Evolutionary conservation across 2,113 vertebrate genomes (phyloP), one percentile per base, ranked within the genome.

Genomic region (Crocuta crocuta): DNA sequence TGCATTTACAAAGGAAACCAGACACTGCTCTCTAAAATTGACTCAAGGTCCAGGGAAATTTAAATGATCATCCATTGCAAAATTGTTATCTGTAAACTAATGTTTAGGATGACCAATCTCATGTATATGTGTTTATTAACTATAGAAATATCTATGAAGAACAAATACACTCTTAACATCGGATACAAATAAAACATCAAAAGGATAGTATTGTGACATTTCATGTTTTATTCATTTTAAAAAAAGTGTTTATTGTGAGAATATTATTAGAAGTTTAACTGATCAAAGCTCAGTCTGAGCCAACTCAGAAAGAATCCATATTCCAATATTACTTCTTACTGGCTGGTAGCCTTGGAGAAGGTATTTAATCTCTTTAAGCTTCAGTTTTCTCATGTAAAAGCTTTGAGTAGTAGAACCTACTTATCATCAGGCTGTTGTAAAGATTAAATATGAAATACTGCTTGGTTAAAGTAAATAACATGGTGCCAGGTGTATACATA

Each of bases 141-240:
- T 55, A 33, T 61, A 89, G 91, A 61, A 85, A 68, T 83, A 83
- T 50, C 53, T 89, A 2, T 43, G 16, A 74, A 48, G 55, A 71
- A 12, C 43, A 80, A 85, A 21, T 68, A 81, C 50, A 48, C 82
- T 73, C 33, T 74, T 89, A 94, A 85, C 58, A 66, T 73, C 45
- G 73, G 11, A 13, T 82, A 45, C 35, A 79, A 95, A 65, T 89
- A 74, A 94, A 88, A 17, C 33, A 61, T 66, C 33, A 71, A 53
- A 96, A 48, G 21, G 2, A 84, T n/a, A 82, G 4, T 94, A 45
- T 58, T 50, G 24, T 55, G 74, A 68, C 31, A 58, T n/a, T 86
- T 93, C 10, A 79, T 87, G 10, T 53, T 95, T 87, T 90, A 90
- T 80, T 87, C 24, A 79, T 87, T 82, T 95, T 58, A 48, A n/a